Base-by-base conservation (phyloP, 37 sponge, comb jelly and placozoan genomes). In the Geodia barretti region DNA sequence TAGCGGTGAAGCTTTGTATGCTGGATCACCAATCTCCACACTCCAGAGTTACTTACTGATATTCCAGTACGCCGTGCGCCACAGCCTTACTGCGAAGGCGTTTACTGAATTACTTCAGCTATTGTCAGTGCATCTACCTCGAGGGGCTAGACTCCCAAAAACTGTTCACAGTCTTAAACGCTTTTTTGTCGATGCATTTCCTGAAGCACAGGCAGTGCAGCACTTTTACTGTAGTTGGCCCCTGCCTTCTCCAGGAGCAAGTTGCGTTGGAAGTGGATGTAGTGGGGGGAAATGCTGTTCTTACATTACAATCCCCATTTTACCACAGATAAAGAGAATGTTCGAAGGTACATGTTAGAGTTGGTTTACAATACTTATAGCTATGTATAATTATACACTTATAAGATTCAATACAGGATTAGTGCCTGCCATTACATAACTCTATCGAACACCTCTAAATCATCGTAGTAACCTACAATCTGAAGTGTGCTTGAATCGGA, bases 141-240 rank as follows among this genome's bases (percentile, higher is more conserved):
- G 14, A 47, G 24, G 24, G 23, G 42, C 40, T 23, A 20, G 11
- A 28, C 21, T 40, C 20, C 42, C 73, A 11, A 37, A n/a, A 4
- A 28, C 42, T 11, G 42, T 73, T 20, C 34, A 41, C 28, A 40
- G 26, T 2, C 73, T 41, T 24, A 73, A 73, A 20, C 29, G 42
- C 21, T 73, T 73, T 38, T 73, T 73, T 40, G 41, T 14, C 24
- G 34, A 73, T 41, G 19, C 34, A 24, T 73, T 39, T 40, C 42
- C 40, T 35, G 24, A 73, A 40, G 25, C 73, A 39, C 42, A 37
- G 24, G 21, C 73, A 39, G 24, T 34, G 39, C 25, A 41, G 42
- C 43, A 73, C 42, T 40, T 39, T 2, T 73, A 73, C 34, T 73
- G 73, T 73, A 41, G 36, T 41, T 73, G 42, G 30, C 30, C 30